Base-by-base conservation (phyloP, 2,113 vertebrate species). In the Macquaria ambigua region DNA sequence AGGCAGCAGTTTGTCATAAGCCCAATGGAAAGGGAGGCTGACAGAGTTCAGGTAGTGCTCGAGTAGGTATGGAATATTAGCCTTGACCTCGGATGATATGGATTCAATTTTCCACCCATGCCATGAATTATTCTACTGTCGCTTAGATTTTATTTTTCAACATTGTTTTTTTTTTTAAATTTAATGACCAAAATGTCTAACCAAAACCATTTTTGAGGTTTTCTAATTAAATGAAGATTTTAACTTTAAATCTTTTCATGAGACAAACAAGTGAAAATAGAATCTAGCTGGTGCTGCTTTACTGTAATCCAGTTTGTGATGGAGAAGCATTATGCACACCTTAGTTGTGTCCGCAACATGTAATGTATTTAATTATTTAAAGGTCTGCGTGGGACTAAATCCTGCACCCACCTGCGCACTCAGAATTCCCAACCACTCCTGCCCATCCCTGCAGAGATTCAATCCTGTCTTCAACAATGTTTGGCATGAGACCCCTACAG, bases 301-400 rank as follows among this genome's bases (percentile, higher is more conserved):
- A 41, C n/a, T 68, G 25, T 43, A 74, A 67, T 39, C 67, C 55
- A 79, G 69, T 55, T 53, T 62, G 50, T 62, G 69, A 72, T 52
- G 15, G 39, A 55, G 72, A 70, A 34, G 63, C 28, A 74, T 20
- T n/a, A 14, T 63, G 28, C 56, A 39, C 43, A 48, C 37, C 23
- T 71, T 70, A 61, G 48, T 75, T 67, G 20, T 58, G 50, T 66
- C 71, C 79, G 50, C 9, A 61, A 71, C 70, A 84, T 69, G 52
- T 48, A 5, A 77, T 72, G 18, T n/a, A n/a, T 74, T 88, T 64
- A 61, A 87, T 77, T 81, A 85, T 87, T 87, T 21, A 76, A 43
- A 78, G 63, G 43, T 73, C 55, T 56, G 67, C 4, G 18, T 53
- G 4, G 52, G 43, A 62, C 39, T 80, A 68, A 81, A 87, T 69